These are phyloP conservation scores for Plebejus melissa DNA, from an alignment of 2,888 invertebrate genomes.

Conservation along the genomic window DNA sequence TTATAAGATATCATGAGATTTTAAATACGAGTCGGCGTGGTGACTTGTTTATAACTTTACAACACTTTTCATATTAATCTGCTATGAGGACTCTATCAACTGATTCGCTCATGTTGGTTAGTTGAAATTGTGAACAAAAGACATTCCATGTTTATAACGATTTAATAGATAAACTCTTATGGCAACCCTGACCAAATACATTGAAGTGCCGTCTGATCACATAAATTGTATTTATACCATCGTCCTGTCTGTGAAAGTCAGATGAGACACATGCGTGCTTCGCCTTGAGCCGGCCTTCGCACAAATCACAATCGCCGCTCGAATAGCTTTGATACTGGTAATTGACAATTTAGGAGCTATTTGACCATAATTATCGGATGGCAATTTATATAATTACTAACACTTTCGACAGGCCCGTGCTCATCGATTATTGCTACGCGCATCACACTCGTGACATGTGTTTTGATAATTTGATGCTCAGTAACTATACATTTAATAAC, in stretches of 20 bases:
- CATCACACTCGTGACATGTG: neutral
- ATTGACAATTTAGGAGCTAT: slow-evolving; percentile 10
- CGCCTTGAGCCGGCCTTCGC: slow-evolving; percentile 21
- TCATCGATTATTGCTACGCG: neutral
- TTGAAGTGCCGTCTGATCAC: neutral
- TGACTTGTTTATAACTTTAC: too few species aligned
- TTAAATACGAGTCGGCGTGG: too few species aligned
- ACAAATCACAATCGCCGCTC: slow-evolving; percentile 5
- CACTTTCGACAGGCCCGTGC: slow-evolving; percentile 1
- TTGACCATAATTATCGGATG: neutral
- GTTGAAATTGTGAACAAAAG: too few species aligned
- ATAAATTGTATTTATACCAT: neutral
- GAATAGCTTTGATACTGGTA: slow-evolving; percentile 5
- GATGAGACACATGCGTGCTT: neutral
- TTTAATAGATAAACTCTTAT: neutral
- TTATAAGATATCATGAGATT: too few species aligned
- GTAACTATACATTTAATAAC: neutral
- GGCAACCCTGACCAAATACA: neutral
- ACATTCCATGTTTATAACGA: too few species aligned
- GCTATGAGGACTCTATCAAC: too few species aligned
- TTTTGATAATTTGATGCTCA: neutral
- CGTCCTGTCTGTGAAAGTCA: neutral
- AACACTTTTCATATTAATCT: too few species aligned
- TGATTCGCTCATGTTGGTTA: too few species aligned
- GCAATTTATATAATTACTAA: slow-evolving; percentile 15